These are phyloP conservation scores for Caenorhabditis imperialis DNA, from an alignment of 2,888 invertebrate species.

Conservation along the genomic window DNA sequence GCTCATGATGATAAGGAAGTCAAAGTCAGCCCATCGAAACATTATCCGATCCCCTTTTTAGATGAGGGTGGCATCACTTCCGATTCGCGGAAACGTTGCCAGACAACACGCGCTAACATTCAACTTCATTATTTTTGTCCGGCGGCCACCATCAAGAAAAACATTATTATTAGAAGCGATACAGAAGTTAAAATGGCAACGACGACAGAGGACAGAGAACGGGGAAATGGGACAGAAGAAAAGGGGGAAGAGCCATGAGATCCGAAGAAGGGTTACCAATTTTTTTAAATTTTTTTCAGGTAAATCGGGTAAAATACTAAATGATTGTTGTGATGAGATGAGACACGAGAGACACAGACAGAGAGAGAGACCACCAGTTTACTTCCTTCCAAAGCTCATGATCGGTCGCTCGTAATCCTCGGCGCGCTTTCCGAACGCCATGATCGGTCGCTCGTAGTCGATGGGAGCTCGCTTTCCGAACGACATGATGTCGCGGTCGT, in stretches of 20 bases:
- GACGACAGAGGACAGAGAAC: not conserved
- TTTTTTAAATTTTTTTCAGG: too few relatives aligned
- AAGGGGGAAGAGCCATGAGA: slow-evolving; percentile 1
- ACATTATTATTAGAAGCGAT: not conserved
- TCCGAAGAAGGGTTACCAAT: not conserved
- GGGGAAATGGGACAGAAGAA: slow-evolving; percentile 6
- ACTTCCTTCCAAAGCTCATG: slow-evolving; percentile 58
- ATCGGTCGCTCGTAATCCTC: slow-evolving; percentile 59
- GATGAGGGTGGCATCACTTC: too few relatives aligned
- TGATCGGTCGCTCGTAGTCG: slow-evolving; percentile 58
- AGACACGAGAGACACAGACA: slow-evolving; percentile 2
- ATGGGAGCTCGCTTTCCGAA: slow-evolving; percentile 53
- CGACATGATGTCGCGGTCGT: slow-evolving; percentile 59
- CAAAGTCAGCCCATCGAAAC: slow-evolving; percentile 4
- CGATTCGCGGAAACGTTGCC: too few relatives aligned
- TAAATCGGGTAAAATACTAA: too few relatives aligned
- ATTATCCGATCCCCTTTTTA: not conserved
- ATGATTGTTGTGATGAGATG: too few relatives aligned
- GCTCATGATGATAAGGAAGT: too few relatives aligned
- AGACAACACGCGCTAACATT: slow-evolving; percentile 26
- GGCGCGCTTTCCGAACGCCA: slow-evolving; percentile 62
- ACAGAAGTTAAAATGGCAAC: slow-evolving; percentile 4
- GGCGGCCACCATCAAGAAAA: not conserved
- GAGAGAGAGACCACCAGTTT: not conserved
- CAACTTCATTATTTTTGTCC: slow-evolving; percentile 42